A percentile compares a stretch with the other conserved stretches of the same genome.
Conservation (phyloP, 2,888 invertebrate species). For the Tiliacea citrago region DNA sequence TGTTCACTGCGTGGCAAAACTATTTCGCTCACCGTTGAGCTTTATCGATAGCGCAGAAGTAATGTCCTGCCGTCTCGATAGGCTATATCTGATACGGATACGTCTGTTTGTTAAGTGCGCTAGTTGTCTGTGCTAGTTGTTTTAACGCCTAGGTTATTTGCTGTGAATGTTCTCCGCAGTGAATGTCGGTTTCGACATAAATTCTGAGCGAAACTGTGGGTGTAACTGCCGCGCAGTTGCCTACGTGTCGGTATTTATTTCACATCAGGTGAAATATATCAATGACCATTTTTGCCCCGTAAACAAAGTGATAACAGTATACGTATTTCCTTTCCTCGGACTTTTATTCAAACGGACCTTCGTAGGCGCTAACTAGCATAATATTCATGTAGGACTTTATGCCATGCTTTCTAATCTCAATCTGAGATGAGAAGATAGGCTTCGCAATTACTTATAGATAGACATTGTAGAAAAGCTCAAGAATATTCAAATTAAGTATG, state of each 20-base stretch:
- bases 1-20: slow-evolving; percentile 87
- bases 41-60: slow-evolving; percentile 90
- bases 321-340: slow-evolving; percentile 59
- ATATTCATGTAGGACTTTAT: slow-evolving; percentile 54
- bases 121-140: slow-evolving; percentile 88
- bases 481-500: slow-evolving; percentile 61
- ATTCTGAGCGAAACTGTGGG: slow-evolving; percentile 89
- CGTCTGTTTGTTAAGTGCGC: slow-evolving; percentile 90
- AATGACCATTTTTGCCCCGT: slow-evolving; percentile 76
- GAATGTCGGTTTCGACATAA: slow-evolving; percentile 89
- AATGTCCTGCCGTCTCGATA: slow-evolving; percentile 89
- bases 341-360: slow-evolving; percentile 55
- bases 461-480: slow-evolving; percentile 47
- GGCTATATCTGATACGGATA: slow-evolving; percentile 89
- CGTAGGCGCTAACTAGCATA: slow-evolving; percentile 62
- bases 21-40: slow-evolving; percentile 90
- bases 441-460: slow-evolving; percentile 50
- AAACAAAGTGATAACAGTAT: slow-evolving; percentile 71
- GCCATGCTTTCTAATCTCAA: slow-evolving; percentile 58
- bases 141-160: slow-evolving; percentile 90
- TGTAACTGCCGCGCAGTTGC: slow-evolving; percentile 87
- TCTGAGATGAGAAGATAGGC: slow-evolving; percentile 59
- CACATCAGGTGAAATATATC: slow-evolving; percentile 82
- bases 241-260: slow-evolving; percentile 85
- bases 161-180: slow-evolving; percentile 86